Percentiles rank a stretch among this genome's conserved stretches.
phyloP scores from a whole-genome alignment of 2,113 vertebrate species.

The Tretioscincus oriximinensis region DNA sequence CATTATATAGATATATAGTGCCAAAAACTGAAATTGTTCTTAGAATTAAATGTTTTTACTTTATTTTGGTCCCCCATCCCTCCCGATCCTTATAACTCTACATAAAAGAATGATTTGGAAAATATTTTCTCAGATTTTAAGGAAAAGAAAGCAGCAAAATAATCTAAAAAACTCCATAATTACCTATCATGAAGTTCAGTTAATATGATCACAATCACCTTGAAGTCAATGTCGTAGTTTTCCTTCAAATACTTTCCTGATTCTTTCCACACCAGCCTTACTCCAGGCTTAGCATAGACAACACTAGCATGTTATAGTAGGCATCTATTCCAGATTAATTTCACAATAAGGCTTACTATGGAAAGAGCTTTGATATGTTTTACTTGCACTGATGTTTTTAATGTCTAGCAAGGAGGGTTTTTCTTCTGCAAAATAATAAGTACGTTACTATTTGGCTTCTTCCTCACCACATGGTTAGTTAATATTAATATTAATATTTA shows the following conservation, averaged over 20 bases:
- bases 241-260: background rate
- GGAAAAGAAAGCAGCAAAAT: background rate
- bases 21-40: conserved; percentile 1
- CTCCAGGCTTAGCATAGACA: no score
- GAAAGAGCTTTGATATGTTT: background rate
- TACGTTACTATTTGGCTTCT: no score
- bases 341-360: no score
- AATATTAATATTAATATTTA: no score
- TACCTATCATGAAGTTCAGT: background rate
- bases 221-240: background rate
- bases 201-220: background rate
- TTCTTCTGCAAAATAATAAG: no score
- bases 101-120: conserved; percentile 1
- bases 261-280: no score
- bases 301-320: no score
- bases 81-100: background rate
- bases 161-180: background rate
- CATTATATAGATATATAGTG: background rate
- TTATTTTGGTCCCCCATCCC: background rate
- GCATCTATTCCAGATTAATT: no score
- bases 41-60: conserved; percentile 6
- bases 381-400: background rate
- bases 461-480: no score
- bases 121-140: background rate
- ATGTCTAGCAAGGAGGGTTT: no score